Evolutionary conservation across 2,888 invertebrate genomes (phyloP), one percentile per base, ranked within the genome.

Genomic region (Morpho achilles): DNA sequence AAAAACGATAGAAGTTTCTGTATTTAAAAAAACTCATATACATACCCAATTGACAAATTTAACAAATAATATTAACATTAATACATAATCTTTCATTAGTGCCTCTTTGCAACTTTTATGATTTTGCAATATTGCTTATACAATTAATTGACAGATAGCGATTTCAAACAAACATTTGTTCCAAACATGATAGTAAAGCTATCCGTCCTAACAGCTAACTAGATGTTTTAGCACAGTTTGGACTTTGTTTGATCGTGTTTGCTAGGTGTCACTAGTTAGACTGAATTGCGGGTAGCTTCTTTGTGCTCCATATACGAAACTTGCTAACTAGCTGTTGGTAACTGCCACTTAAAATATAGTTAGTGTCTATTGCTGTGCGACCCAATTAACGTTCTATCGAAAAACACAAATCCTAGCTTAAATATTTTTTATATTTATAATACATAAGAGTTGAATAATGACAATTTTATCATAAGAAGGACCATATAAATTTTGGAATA

Each of bases 221-320:
- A 87, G 84, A 89, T 88, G 87, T 85, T 87, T 87, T 84, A 85
- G 76, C 78, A 75, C 74, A 82, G 82, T 84, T 83, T 80, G 80
- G 83, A 79, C 82, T 80, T 80, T 82, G 84, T 82, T 77, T 83
- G 82, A 85, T 87, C 79, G 81, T 84, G 76, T 87, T 86, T 86
- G 74, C 76, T 69, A 75, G 72, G 68, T 79, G 74, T 75, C 77
- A 76, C 84, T 87, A 86, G 87, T 87, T 87, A 84, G 85, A 77
- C 78, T 73, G 77, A 80, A 82, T 81, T 82, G 81, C 67, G 78
- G 78, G 78, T 77, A 72, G 81, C 77, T 87, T 89, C 89, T 88
- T 90, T 90, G 89, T 87, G 79, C 80, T 84, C 72, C 73, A 69
- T 70, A 76, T 73, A 79, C 75, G 66, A 78, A 83, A 86, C 84